Base-by-base conservation (phyloP, 2,113 vertebrate species). In the Oreochromis spilurus region DNA sequence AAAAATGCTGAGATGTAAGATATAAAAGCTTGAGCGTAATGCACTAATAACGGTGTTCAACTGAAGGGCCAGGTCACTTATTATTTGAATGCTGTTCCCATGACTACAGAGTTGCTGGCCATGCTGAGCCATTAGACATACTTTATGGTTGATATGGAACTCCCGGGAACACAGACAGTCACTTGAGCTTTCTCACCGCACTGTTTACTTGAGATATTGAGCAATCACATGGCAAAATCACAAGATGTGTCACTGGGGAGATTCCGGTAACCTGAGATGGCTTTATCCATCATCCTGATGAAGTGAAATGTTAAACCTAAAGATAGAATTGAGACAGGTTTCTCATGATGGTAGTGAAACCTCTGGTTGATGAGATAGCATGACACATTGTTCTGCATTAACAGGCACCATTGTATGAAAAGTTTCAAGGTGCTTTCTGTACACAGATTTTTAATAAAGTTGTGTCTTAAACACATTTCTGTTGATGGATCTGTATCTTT, bases 51-150 rank as follows among this genome's bases (percentile, higher is more conserved):
- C 2, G 10, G 70, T 81, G 9, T 57, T 75, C 26, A 87, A 29
- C 29, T 62, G n/a, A 72, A 79, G 0, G 17, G 19, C 40, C 10
- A 67, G 54, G 75, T 88, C 85, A 85, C 14, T 65, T 38, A 62
- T 84, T 81, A 55, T 81, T 45, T 65, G 34, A 81, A 12, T 21
- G 43, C 53, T 48, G 79, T 88, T 88, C 53, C 87, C 87, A 93
- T 93, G 82, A 90, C 91, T 24, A 81, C 83, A 70, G 9, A 81
- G 4, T 72, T 62, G 55, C 11, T 48, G 29, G 29, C 60, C 58
- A 87, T 26, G 17, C 38, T 62, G 43, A 81, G 57, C 52, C 83
- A 85, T 87, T 78, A 38, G 36, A 89, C 21, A 77, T 55, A 81
- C 17, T 81, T 50, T 16, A 54, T 24, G 45, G 57, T 9, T 36